These are phyloP conservation scores for Ptychochromis oligacanthus DNA, from an alignment of 2,113 vertebrate species.

Conservation along the genomic window DNA sequence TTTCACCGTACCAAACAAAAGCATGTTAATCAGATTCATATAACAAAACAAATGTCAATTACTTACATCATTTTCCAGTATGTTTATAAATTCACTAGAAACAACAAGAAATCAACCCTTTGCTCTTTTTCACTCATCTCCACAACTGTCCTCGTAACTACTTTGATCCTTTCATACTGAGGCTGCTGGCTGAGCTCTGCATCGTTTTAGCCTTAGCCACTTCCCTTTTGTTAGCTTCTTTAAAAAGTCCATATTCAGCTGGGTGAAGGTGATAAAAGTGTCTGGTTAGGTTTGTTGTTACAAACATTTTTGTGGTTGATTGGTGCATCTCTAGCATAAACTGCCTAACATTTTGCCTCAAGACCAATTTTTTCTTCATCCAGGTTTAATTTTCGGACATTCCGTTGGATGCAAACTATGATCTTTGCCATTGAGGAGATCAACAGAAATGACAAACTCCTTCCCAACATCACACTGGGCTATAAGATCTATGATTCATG, in stretches of 20 bases:
- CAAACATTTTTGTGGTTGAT: neutral
- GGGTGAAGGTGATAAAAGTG: neutral
- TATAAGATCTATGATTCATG: slow-evolving; percentile 84
- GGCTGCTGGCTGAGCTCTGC: neutral
- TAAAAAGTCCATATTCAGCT: neutral
- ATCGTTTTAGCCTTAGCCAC: neutral
- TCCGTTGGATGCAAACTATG: slow-evolving; percentile 85
- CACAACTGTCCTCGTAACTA: neutral
- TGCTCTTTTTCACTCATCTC: neutral
- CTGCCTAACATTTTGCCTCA: neutral
- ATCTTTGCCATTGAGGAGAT: slow-evolving; percentile 83
- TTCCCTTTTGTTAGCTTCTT: neutral
- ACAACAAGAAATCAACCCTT: neutral
- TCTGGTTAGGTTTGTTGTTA: neutral
- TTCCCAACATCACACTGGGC: slow-evolving; percentile 80
- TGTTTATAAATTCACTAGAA: neutral
- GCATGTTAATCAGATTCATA: neutral
- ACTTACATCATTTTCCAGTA: neutral
- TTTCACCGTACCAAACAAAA: neutral
- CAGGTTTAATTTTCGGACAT: slow-evolving; percentile 82
- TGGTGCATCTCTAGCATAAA: neutral
- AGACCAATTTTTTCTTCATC: neutral
- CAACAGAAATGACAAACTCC: slow-evolving; percentile 72
- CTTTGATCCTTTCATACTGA: neutral
- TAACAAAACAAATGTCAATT: neutral